phyloP scores from a whole-genome alignment of 2,888 invertebrate species.

The Gymnoscelis rufifasciata region DNA sequence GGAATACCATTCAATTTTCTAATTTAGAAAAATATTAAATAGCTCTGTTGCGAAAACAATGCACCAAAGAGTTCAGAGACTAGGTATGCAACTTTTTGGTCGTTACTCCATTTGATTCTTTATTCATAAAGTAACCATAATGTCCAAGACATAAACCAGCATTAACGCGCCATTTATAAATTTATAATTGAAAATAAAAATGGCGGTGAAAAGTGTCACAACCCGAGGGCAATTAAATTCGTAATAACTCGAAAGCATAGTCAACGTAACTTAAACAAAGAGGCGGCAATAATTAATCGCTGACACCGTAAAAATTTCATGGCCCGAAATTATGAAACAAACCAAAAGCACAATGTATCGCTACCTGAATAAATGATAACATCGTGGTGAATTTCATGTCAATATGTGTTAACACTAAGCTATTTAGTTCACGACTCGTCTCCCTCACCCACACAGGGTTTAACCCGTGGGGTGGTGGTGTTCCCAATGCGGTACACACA shows the following conservation, averaged over 20 bases:
- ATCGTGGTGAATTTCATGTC: constrained; percentile 79
- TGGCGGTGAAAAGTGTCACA: constrained; percentile 43
- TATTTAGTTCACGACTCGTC: constrained; percentile 77
- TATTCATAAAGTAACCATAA: background rate
- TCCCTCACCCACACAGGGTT: constrained; percentile 49
- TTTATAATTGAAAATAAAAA: constrained; percentile 37
- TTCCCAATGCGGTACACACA: constrained; percentile 56
- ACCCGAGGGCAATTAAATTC: constrained; percentile 62
- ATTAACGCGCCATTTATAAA: constrained; percentile 20
- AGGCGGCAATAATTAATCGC: constrained; percentile 65
- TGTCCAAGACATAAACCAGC: constrained; percentile 17
- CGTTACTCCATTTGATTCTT: no score
- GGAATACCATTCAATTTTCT: no score
- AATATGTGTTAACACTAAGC: constrained; percentile 80
- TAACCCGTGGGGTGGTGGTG: constrained; percentile 37
- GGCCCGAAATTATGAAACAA: constrained; percentile 40
- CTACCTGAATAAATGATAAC: constrained; percentile 77
- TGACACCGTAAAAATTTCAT: constrained; percentile 47
- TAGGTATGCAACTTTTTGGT: no score
- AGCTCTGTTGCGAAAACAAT: no score
- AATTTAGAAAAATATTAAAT: no score
- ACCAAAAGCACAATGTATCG: constrained; percentile 66
- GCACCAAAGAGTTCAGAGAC: no score
- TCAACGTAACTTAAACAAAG: constrained; percentile 68
- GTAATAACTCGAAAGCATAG: constrained; percentile 65